phyloP scores from a whole-genome alignment of 2,888 invertebrate genomes.

The Heliconius cydno region DNA sequence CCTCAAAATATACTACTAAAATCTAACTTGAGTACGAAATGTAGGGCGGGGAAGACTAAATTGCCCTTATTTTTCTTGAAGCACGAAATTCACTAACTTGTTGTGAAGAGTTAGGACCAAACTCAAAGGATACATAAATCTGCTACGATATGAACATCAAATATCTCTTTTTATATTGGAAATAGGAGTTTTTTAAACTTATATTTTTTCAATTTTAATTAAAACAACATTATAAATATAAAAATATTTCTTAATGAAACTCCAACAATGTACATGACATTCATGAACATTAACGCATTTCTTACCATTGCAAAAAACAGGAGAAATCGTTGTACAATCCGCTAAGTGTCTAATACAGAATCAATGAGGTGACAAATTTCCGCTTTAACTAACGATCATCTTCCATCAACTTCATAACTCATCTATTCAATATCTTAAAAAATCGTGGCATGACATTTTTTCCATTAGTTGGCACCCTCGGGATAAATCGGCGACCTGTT shows the following conservation, averaged over 20 bases:
- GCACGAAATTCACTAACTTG: slow-evolving; percentile 56
- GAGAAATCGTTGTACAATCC: slow-evolving; percentile 39
- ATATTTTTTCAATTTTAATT: no score
- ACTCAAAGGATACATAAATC: slow-evolving; percentile 45
- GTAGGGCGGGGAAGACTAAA: slow-evolving; percentile 45
- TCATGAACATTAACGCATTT: neutral
- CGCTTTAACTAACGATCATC: slow-evolving; percentile 58
- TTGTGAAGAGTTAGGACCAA: slow-evolving; percentile 54
- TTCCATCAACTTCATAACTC: slow-evolving; percentile 64
- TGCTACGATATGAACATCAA: slow-evolving; percentile 32
- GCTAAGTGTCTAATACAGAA: slow-evolving; percentile 52
- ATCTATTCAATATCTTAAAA: slow-evolving; percentile 67
- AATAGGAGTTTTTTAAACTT: neutral
- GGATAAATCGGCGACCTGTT: slow-evolving; percentile 79
- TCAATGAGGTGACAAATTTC: slow-evolving; percentile 62
- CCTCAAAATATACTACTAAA: slow-evolving; percentile 34
- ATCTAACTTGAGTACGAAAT: slow-evolving; percentile 39
- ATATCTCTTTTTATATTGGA: slow-evolving; percentile 27
- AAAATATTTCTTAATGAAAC: neutral
- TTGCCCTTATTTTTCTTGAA: slow-evolving; percentile 56
- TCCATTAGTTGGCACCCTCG: slow-evolving; percentile 68
- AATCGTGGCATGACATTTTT: slow-evolving; percentile 71
- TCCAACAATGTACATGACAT: neutral
- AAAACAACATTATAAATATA: neutral
- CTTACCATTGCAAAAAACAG: slow-evolving; percentile 10